Percentiles rank a stretch among this genome's conserved stretches.
Conservation (phyloP, 2,797 vertebrate species). For the Muscicapa striata region DNA sequence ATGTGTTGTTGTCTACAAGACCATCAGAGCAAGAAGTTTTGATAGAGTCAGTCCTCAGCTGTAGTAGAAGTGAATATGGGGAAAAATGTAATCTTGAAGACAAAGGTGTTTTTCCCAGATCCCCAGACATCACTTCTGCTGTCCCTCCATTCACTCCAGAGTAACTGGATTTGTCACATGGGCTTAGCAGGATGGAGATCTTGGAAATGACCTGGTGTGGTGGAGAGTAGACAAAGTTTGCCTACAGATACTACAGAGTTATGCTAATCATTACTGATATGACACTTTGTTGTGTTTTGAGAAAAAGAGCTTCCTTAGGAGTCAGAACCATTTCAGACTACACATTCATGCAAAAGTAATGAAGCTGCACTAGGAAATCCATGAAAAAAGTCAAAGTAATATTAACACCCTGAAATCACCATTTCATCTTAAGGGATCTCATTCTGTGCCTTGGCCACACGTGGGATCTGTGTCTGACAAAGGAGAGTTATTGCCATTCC, state of each 20-base stretch:
- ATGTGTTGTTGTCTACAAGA: background rate
- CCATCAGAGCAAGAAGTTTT: background rate
- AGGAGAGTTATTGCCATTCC: background rate
- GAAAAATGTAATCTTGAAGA: background rate
- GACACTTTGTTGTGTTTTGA: background rate
- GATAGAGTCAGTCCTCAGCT: background rate
- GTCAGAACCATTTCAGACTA: background rate
- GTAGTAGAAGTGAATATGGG: background rate
- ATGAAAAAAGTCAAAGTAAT: background rate
- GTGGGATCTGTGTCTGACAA: background rate
- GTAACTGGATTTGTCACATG: background rate
- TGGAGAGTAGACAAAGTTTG: background rate
- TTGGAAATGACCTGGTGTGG: background rate
- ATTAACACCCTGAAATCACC: background rate
- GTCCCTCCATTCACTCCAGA: accelerated
- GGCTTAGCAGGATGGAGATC: background rate
- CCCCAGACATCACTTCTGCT: background rate
- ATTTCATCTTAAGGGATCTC: background rate
- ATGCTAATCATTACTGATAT: background rate
- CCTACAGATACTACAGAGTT: background rate
- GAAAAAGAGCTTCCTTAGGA: background rate
- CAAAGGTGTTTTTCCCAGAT: background rate
- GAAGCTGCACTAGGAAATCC: background rate
- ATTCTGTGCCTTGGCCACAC: background rate
- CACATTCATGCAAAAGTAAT: background rate